Evolutionary conservation across 2,888 invertebrate genomes (phyloP), one percentile per base, ranked within the genome.

Genomic region (Petrophora chlorosata): DNA sequence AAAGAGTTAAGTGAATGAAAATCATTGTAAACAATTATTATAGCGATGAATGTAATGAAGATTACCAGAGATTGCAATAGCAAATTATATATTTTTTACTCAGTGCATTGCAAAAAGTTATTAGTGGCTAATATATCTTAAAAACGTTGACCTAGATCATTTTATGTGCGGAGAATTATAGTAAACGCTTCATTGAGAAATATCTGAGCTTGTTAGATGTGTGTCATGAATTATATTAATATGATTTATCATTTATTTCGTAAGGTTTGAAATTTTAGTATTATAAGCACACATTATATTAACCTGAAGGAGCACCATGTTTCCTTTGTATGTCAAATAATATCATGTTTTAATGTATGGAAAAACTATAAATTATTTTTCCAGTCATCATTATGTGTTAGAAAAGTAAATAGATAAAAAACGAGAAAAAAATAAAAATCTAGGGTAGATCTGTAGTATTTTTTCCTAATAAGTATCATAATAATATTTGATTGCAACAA

Each of bases 31-130:
- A 76, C 73, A 76, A 73, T 34, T 39, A 39, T 12, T 30, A 32
- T 30, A 78, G 79, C 70, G 64, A 79, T 74, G 69, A 79, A 76
- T 75, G 65, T 79, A 78, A 77, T 75, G 73, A 81, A 74, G 70
- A 82, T 81, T 77, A 83, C 79, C 75, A 76, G 80, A 85, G 79
- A 82, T 84, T 83, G 82, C 87, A 88, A 86, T 85, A 86, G 82
- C 72, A 76, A 81, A 82, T 82, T 83, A 79, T 89, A 86, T 88
- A 87, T 88, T 87, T 87, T 85, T 85, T 85, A 75, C 76, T 79
- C 77, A 80, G 70, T 70, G 65, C 73, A 73, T 73, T 67, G 68
- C 70, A 66, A 70, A 66, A 70, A 70, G 71, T 64, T 48, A 42
- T 58, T 60, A 71, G 65, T 70, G 66, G 61, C 60, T 75, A 73